Percentiles rank a stretch among this genome's conserved stretches.
These are phyloP conservation scores for Megaleporinus macrocephalus DNA, from an alignment of 2,113 vertebrate genomes.

Conservation along the genomic window DNA sequence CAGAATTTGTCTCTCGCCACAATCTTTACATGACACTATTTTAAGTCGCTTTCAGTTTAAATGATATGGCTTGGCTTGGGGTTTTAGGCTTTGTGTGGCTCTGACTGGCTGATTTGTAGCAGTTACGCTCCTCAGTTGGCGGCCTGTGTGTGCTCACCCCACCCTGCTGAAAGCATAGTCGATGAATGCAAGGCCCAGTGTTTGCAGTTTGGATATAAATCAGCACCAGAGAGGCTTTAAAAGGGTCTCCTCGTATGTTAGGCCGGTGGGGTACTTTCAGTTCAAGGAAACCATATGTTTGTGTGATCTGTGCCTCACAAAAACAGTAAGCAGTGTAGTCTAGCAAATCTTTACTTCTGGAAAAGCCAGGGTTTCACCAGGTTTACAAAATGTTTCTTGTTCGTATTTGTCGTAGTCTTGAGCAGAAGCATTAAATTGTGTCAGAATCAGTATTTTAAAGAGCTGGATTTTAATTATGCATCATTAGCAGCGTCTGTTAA, in stretches of 20 bases:
- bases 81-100: conserved; percentile 27
- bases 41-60: conserved; percentile 29
- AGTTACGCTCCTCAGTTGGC: conserved; percentile 21
- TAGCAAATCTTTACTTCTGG: neutral
- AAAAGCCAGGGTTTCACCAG: neutral
- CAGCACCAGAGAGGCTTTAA: neutral
- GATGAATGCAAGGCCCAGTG: conserved; percentile 26
- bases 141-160: conserved; percentile 28
- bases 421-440: too few relatives aligned
- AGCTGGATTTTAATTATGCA: too few relatives aligned
- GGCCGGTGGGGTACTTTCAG: neutral
- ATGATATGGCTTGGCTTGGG: conserved; percentile 15
- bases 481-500: too few relatives aligned
- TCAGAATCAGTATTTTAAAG: too few relatives aligned
- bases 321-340: neutral
- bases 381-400: neutral
- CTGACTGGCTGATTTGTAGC: conserved; percentile 37
- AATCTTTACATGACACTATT: conserved; percentile 14
- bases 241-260: conserved; percentile 7
- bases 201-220: conserved; percentile 43
- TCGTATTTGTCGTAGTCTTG: neutral
- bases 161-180: conserved; percentile 46
- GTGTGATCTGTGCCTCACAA: conserved; percentile 30
- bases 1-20: neutral
- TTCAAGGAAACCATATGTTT: conserved; percentile 37